phyloP scores from a whole-genome alignment of 1,140 invertebrate species.

The Zaprionus africanus region DNA sequence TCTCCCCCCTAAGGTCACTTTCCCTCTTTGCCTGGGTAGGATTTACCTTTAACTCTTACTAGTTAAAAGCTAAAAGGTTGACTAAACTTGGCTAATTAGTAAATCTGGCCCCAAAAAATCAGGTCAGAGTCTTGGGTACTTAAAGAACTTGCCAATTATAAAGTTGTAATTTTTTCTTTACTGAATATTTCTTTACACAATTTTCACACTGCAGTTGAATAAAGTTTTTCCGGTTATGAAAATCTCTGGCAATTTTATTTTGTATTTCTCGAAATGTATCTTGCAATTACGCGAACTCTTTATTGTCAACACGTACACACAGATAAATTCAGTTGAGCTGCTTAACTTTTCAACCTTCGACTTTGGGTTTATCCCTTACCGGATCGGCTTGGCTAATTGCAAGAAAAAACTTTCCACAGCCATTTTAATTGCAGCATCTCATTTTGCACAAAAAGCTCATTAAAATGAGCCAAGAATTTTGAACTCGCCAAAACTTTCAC shows the following conservation, averaged over 20 bases:
- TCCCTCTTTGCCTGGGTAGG: too few relatives aligned
- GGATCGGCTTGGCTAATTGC: conserved; percentile 58
- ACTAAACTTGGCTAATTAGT: conserved; percentile 63
- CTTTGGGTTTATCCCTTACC: neutral
- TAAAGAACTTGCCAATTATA: neutral
- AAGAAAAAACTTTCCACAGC: conserved; percentile 56
- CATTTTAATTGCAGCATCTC: conserved; percentile 32
- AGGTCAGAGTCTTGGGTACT: neutral
- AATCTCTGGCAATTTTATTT: neutral
- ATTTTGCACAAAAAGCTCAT: conserved; percentile 68
- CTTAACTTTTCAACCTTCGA: neutral
- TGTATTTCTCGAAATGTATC: neutral
- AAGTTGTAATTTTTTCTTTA: neutral
- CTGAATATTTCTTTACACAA: neutral
- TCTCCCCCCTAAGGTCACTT: too few relatives aligned
- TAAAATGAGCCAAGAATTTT: conserved; percentile 61
- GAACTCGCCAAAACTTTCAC: conserved; percentile 63
- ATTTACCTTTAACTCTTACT: neutral
- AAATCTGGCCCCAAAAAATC: too few relatives aligned
- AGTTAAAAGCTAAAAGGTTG: conserved; percentile 23
- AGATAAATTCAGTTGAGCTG: neutral
- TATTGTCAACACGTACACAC: neutral
- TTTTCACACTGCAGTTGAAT: neutral
- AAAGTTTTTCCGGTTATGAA: neutral
- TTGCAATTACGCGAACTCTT: neutral